Evolutionary conservation across 2,888 invertebrate species (phyloP).

Genomic region (Melitaea athalia): DNA sequence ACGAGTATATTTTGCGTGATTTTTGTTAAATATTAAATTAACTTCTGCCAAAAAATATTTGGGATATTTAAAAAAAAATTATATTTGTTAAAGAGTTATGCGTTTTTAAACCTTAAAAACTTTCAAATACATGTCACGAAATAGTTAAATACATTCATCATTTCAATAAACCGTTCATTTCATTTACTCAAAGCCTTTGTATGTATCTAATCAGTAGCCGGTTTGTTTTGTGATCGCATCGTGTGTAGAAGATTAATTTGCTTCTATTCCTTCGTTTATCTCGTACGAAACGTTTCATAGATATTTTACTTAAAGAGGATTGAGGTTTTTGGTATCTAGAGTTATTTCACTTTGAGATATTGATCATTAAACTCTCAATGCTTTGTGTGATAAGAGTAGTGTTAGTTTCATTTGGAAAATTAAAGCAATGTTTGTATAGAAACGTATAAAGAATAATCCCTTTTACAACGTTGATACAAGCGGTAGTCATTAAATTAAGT

Average conservation of each 20-base stretch:
- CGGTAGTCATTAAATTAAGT: too few species aligned
- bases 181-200: background rate
- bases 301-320: background rate
- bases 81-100: too few species aligned
- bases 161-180: background rate
- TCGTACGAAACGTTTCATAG: background rate
- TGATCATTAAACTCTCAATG: background rate
- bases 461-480: too few species aligned
- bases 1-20: too few species aligned
- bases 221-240: background rate
- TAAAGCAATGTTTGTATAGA: background rate
- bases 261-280: background rate
- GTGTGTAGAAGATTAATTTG: background rate
- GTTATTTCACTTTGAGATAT: constrained; percentile 5
- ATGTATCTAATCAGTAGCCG: background rate
- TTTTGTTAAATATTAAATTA: too few species aligned
- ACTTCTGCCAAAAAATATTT: too few species aligned
- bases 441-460: too few species aligned
- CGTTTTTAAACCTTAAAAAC: too few species aligned
- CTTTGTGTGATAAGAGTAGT: background rate
- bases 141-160: background rate
- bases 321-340: background rate
- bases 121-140: too few species aligned
- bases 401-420: background rate
- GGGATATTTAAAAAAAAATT: too few species aligned